Conservation (phyloP, 2,113 vertebrate species). For the Macquaria australasica region DNA sequence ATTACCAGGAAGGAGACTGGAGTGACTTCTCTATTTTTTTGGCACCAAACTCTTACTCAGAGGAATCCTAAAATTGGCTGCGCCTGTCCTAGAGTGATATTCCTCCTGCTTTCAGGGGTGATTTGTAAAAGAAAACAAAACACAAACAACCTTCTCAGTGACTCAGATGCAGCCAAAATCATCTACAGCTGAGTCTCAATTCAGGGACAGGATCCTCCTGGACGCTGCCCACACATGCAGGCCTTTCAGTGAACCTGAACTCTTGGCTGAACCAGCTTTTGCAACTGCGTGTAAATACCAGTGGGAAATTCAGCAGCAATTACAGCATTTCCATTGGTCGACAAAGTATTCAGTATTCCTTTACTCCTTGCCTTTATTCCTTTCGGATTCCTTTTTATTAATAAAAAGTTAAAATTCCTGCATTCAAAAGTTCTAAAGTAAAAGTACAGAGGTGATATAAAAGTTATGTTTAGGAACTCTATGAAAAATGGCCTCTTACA, state of each 20-base stretch:
- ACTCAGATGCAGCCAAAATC: neutral
- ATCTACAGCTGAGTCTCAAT: neutral
- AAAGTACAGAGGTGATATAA: neutral
- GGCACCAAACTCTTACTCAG: neutral
- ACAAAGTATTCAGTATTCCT: neutral
- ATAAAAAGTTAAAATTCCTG: neutral
- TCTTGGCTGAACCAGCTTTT: neutral
- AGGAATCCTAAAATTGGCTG: neutral
- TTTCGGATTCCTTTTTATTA: no score
- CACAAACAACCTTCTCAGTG: neutral
- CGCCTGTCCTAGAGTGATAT: neutral
- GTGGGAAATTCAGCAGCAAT: neutral
- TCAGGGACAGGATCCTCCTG: neutral
- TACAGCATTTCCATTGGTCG: neutral
- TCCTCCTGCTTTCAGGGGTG: neutral
- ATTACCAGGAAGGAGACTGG: conserved; percentile 4
- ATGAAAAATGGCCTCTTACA: neutral
- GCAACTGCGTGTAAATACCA: neutral
- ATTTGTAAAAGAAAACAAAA: neutral
- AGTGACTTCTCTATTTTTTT: conserved; percentile 17
- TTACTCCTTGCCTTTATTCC: no score
- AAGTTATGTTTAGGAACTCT: neutral
- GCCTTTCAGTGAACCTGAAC: neutral
- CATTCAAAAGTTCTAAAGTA: neutral
- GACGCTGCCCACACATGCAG: neutral